phyloP scores from a whole-genome alignment of 1,140 invertebrate genomes.

The Aphidius gifuensis region DNA sequence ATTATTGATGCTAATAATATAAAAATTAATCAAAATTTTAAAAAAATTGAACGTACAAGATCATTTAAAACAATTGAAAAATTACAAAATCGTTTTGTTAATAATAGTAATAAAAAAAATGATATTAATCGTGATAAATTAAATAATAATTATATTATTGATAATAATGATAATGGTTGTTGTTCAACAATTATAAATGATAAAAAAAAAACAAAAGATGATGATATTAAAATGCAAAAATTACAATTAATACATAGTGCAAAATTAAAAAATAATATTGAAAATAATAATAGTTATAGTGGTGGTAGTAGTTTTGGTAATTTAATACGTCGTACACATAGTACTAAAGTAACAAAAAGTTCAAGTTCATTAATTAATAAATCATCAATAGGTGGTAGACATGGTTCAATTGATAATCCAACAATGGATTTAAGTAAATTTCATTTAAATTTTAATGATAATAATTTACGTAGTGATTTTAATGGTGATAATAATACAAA shows the following conservation, averaged over 20 bases:
- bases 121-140: background rate
- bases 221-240: no score
- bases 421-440: background rate
- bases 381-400: conserved; percentile 33
- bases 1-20: background rate
- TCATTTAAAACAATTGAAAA: conserved; percentile 53
- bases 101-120: conserved; percentile 6
- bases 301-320: conserved; percentile 35
- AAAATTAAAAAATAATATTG: conserved; percentile 18
- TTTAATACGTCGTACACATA: conserved; percentile 65
- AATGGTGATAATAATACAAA: conserved; percentile 23
- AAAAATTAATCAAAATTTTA: conserved; percentile 23
- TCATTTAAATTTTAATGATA: no score
- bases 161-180: background rate
- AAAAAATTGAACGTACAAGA: conserved; percentile 49
- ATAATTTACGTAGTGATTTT: conserved; percentile 23
- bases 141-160: background rate
- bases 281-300: conserved; percentile 15
- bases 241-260: background rate
- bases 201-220: no score
- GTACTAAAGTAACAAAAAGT: conserved; percentile 67
- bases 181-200: background rate
- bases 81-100: conserved; percentile 44
- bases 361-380: conserved; percentile 48
- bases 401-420: conserved; percentile 1